Evolutionary conservation across 1,140 invertebrate species (phyloP).

Genomic region (Eriocheir sinensis): DNA sequence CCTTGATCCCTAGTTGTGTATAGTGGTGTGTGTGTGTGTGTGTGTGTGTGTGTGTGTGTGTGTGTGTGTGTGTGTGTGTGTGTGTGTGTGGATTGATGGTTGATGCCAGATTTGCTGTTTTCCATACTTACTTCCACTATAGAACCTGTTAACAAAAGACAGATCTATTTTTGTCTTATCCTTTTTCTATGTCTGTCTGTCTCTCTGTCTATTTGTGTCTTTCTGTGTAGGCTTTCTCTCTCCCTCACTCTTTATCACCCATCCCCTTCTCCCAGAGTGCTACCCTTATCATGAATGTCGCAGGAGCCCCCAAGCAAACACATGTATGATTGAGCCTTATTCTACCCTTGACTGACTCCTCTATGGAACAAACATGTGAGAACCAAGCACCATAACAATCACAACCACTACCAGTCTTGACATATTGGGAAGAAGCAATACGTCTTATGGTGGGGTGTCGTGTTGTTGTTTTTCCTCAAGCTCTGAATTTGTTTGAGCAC

Average conservation of each 20-base stretch:
- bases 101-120: background rate
- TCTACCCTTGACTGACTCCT: background rate
- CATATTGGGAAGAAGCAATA: too few relatives aligned
- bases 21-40: background rate
- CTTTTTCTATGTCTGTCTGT: background rate
- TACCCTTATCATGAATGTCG: background rate
- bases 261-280: background rate
- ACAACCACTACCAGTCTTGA: background rate
- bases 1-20: background rate
- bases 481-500: too few relatives aligned
- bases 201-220: background rate
- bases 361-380: background rate
- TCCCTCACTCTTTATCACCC: background rate
- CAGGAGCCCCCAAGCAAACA: background rate
- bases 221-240: too few relatives aligned
- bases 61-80: constrained; percentile 16
- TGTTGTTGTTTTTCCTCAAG: too few relatives aligned
- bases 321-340: too few relatives aligned
- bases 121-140: background rate
- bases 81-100: background rate
- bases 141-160: background rate
- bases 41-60: background rate
- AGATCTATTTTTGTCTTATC: background rate
- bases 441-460: too few relatives aligned
- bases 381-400: background rate